A percentile compares a stretch with the other conserved stretches of the same genome.
Conservation (phyloP, 2,797 vertebrate genomes). For the Semaprochilodus insignis region DNA sequence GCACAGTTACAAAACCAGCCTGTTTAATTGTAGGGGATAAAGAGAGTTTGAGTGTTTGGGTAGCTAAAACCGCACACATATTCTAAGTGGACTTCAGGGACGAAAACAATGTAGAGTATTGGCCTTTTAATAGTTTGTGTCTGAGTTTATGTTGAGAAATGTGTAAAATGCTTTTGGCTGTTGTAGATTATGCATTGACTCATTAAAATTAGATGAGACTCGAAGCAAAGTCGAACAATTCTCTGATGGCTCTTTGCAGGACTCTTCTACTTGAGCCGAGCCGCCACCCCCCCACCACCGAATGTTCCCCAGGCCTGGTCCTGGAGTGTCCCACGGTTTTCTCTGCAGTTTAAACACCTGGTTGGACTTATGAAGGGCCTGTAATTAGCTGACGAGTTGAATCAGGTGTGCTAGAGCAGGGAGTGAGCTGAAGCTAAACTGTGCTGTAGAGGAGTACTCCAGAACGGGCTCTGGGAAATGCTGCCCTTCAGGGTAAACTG, state of each 20-base stretch:
- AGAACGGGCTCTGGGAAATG: not conserved
- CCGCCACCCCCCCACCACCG: too few species aligned
- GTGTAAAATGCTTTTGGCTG: not conserved
- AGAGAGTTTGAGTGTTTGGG: too few species aligned
- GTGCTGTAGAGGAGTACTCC: not conserved
- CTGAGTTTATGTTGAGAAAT: not conserved
- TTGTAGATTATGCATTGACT: not conserved
- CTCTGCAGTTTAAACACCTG: not conserved
- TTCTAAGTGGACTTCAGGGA: too few species aligned
- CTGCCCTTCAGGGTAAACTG: conserved; percentile 1
- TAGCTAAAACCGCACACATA: too few species aligned
- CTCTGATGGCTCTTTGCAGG: not conserved
- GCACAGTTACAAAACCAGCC: too few species aligned
- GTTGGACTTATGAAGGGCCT: not conserved
- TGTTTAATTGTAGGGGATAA: too few species aligned
- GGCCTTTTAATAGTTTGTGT: not conserved
- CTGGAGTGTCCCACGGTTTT: not conserved
- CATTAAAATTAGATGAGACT: not conserved
- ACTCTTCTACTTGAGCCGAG: not conserved
- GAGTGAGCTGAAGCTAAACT: not conserved
- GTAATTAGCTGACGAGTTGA: conserved; percentile 20
- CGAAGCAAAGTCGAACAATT: not conserved
- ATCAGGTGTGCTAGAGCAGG: conserved; percentile 4
- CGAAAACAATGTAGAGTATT: not conserved
- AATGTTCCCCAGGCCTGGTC: not conserved